Evolutionary conservation across 2,888 invertebrate species (phyloP).

Genomic region (Eucera pruinosa): DNA sequence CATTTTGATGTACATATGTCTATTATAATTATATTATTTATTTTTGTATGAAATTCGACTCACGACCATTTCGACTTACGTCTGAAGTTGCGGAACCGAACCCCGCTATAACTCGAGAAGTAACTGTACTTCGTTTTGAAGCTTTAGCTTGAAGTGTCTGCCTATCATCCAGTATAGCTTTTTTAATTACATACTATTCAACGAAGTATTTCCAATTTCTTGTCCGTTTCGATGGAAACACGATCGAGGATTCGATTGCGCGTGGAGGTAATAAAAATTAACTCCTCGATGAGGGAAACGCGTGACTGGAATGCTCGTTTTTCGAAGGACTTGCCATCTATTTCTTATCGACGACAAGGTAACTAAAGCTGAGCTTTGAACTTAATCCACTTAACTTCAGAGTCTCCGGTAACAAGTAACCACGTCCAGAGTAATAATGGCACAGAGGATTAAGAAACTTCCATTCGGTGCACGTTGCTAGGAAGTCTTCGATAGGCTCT

Average conservation of each 20-base stretch:
- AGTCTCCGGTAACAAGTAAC: constrained; percentile 15
- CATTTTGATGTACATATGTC: no score
- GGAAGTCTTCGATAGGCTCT: not conserved
- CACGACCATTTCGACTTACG: no score
- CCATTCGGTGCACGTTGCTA: not conserved
- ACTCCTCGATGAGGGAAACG: not conserved
- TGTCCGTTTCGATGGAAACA: no score
- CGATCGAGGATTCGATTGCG: not conserved
- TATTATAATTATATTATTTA: no score
- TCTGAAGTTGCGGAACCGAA: no score
- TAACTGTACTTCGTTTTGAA: no score
- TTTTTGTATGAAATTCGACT: no score
- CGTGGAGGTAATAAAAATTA: not conserved
- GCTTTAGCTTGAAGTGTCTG: no score
- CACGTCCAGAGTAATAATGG: constrained; percentile 20
- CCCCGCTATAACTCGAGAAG: no score
- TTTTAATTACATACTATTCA: no score
- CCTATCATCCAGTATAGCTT: no score
- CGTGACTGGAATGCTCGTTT: constrained; percentile 1
- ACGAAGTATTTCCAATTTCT: no score
- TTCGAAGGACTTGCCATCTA: not conserved
- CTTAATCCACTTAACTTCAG: constrained; percentile 40
- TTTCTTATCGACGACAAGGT: constrained; percentile 37
- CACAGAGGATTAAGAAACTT: constrained; percentile 37
- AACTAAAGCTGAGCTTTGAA: constrained; percentile 23